phyloP scores from a whole-genome alignment of 2,113 vertebrate genomes.

The Eudorcas thomsonii region DNA sequence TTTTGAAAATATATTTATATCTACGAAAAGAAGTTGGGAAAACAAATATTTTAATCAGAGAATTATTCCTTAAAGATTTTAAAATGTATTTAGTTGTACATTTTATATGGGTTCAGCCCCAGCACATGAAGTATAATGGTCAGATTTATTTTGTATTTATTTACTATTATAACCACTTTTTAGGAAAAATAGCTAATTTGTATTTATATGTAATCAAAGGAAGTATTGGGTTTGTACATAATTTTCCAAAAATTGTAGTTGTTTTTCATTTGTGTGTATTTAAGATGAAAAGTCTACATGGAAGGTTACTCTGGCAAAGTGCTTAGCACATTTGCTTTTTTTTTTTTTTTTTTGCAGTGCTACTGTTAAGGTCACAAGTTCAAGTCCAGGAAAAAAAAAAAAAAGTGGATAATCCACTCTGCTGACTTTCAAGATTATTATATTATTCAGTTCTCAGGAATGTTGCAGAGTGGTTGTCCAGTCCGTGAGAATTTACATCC shows the following conservation, averaged over 20 bases:
- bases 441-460: conserved; percentile 90
- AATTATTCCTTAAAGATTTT: conserved; percentile 98
- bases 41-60: conserved; percentile 99
- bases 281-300: conserved; percentile 86
- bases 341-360: conserved; percentile 79
- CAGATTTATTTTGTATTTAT: conserved; percentile 99
- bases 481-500: conserved; percentile 82
- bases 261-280: conserved; percentile 86
- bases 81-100: conserved; percentile 99
- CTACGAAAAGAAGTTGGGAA: conserved; percentile 93
- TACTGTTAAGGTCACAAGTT: conserved; percentile 90
- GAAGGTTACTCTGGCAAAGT: conserved; percentile 87
- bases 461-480: conserved; percentile 86
- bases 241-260: conserved; percentile 86
- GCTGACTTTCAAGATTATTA: conserved; percentile 89
- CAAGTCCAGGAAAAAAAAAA: conserved; percentile 86
- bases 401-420: conserved; percentile 87
- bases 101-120: conserved; percentile 98
- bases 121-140: conserved; percentile 99
- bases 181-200: conserved; percentile 99
- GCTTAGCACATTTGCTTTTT: conserved; percentile 85
- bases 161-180: conserved; percentile 99
- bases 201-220: conserved; percentile 99
- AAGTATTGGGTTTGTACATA: conserved; percentile 92
- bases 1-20: conserved; percentile 99